Percentiles rank a stretch among this genome's conserved stretches.
These are phyloP conservation scores for Ursus arctos DNA, from an alignment of 2,113 vertebrate genomes.

Conservation along the genomic window DNA sequence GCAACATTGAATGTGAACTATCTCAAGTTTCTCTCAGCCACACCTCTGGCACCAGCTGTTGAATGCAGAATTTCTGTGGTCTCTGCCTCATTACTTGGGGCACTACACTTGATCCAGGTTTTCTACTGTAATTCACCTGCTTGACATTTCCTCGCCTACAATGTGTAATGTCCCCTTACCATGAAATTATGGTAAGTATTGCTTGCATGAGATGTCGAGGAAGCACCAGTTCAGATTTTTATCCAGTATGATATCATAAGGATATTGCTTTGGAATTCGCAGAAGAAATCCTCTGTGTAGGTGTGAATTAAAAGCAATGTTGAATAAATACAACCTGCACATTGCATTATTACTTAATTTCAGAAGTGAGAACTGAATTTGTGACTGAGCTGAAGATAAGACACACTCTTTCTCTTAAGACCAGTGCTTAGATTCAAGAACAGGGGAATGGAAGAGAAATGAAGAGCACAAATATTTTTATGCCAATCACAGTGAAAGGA, in stretches of 20 bases:
- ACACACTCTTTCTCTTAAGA: background rate
- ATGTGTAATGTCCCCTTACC: background rate
- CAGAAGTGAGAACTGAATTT: slow-evolving; percentile 57
- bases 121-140: background rate
- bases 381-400: background rate
- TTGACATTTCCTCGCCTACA: background rate
- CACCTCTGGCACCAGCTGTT: background rate
- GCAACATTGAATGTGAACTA: background rate
- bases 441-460: background rate
- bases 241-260: background rate
- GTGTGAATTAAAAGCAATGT: slow-evolving; percentile 56
- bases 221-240: background rate
- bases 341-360: slow-evolving; percentile 69
- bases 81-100: background rate
- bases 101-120: background rate
- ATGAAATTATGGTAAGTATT: background rate
- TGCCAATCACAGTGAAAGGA: background rate
- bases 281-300: background rate
- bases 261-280: background rate
- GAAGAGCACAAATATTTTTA: background rate
- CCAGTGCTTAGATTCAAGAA: background rate
- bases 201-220: background rate
- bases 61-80: background rate
- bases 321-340: slow-evolving; percentile 44
- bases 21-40: background rate